These are phyloP conservation scores for Hetaerina titia DNA, from an alignment of 2,888 invertebrate species.

Conservation along the genomic window DNA sequence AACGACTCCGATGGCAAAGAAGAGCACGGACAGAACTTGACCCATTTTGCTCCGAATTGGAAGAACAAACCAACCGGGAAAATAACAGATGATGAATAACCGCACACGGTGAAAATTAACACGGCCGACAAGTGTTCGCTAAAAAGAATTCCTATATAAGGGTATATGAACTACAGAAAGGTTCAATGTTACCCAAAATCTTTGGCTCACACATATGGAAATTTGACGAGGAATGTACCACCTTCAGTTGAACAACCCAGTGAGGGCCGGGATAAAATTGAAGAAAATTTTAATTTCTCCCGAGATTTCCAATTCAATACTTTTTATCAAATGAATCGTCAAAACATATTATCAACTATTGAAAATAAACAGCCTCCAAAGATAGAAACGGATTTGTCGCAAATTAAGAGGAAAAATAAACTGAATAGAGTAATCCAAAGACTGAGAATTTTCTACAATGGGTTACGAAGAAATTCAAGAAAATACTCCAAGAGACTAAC, in stretches of 20 bases:
- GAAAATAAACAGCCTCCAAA: background rate
- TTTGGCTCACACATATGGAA: background rate
- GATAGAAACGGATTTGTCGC: too few species aligned
- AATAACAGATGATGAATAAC: background rate
- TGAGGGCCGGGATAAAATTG: background rate
- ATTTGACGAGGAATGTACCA: background rate
- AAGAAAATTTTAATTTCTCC: background rate
- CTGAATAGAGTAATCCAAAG: too few species aligned
- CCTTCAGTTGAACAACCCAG: background rate
- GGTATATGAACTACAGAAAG: background rate
- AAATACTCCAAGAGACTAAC: too few species aligned
- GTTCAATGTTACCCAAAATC: background rate
- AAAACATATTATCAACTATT: too few species aligned
- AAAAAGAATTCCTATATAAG: background rate
- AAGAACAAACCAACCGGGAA: background rate
- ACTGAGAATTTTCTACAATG: too few species aligned
- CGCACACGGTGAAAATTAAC: background rate
- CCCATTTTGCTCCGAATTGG: constrained; percentile 81
- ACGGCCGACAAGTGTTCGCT: background rate
- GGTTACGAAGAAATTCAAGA: too few species aligned
- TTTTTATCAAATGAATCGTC: too few species aligned
- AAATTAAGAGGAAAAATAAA: too few species aligned
- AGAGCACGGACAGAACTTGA: constrained; percentile 85
- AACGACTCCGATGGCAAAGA: constrained; percentile 87
- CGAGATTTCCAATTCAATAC: too few species aligned